Evolutionary conservation across 2,888 invertebrate species (phyloP), one percentile per base, ranked within the genome.

Genomic region (Danaus chrysippus): DNA sequence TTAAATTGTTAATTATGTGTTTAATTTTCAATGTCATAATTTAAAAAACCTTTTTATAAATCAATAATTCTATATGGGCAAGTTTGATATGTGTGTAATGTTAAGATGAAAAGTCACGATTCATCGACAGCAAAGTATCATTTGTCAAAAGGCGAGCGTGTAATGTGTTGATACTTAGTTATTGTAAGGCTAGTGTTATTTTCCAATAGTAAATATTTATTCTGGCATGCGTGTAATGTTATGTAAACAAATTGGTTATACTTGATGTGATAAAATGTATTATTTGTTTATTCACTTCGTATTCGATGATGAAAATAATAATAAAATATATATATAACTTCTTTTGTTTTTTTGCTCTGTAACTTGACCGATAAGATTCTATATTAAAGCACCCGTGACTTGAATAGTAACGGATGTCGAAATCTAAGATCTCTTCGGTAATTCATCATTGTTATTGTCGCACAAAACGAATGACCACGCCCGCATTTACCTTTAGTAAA

Each of bases 361-460:
- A 17, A 3, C 10, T 49, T 49, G 60, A 55, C 59, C 54, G 63
- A 63, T 63, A 60, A 63, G 63, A 15, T 11, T 49, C 17, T 17
- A 49, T 17, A 49, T 17, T 49, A 17, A 49, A 11, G 49, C 49
- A 49, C 49, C 63, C 46, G 56, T 56, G 19, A 17, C 54, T 64
- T 6, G 43, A 58, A 54, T 49, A 58, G 43, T 52, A 52, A 56
- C 61, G 57, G 75, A 80, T 76, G 81, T 83, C 83, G 79, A 81
- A 82, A 78, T 75, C 76, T 71, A 77, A 76, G 77, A 79, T 75
- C 73, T 75, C 71, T 77, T 72, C 73, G 68, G 78, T 76, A 77
- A 89, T 88, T 80, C 78, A 87, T 89, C 87, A 85, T 80, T 73
- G 79, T 85, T 86, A 87, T 87, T 86, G 83, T 82, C 77, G 72